These are phyloP conservation scores for Verasper variegatus DNA, from an alignment of 2,113 vertebrate species.

Conservation along the genomic window DNA sequence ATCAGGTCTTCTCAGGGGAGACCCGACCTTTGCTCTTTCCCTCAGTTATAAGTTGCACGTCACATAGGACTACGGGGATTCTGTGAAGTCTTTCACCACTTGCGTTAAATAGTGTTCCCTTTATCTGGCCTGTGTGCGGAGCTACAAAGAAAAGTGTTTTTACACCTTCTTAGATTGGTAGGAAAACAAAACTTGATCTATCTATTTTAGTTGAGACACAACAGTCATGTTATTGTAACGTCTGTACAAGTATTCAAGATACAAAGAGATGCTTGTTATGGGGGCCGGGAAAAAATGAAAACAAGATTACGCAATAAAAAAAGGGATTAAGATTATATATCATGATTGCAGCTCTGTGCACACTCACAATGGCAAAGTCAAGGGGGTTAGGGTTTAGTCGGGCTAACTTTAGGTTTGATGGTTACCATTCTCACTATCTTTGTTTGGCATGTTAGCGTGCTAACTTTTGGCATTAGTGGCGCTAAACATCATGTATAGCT, in stretches of 20 bases:
- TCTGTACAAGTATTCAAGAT: too few relatives aligned
- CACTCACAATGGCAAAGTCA: too few relatives aligned
- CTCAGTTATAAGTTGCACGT: conserved; percentile 42
- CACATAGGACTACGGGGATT: conserved; percentile 52
- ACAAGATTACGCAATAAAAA: too few relatives aligned
- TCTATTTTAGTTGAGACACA: conserved; percentile 15
- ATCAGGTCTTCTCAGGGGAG: conserved; percentile 54
- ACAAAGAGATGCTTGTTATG: too few relatives aligned
- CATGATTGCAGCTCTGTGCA: background rate
- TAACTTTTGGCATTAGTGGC: background rate
- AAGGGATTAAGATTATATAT: too few relatives aligned
- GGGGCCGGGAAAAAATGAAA: too few relatives aligned
- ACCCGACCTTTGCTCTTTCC: conserved; percentile 66
- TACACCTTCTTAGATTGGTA: background rate
- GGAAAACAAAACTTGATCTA: conserved; percentile 9
- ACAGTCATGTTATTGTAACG: background rate
- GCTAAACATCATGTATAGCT: background rate
- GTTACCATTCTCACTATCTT: too few relatives aligned
- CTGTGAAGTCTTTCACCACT: conserved; percentile 40
- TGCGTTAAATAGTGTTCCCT: conserved; percentile 38
- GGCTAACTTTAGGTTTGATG: too few relatives aligned
- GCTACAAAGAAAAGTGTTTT: conserved; percentile 20
- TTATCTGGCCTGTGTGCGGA: conserved; percentile 30
- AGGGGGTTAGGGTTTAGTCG: too few relatives aligned
- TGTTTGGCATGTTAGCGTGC: background rate